Base-by-base conservation (phyloP, 2,113 vertebrate species). In the Mesocricetus auratus region DNA sequence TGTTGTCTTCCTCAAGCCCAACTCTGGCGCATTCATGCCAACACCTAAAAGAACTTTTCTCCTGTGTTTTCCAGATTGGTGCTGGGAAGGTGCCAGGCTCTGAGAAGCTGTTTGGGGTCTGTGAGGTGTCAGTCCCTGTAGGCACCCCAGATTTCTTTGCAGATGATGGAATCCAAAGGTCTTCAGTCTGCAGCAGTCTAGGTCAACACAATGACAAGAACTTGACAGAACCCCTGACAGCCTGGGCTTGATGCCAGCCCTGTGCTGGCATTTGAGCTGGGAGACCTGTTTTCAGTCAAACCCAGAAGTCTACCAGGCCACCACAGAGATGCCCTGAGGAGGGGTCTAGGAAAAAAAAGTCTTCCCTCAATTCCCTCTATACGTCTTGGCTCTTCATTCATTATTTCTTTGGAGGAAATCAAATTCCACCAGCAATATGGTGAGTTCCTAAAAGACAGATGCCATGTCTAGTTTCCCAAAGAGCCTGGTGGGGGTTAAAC, bases 241-340 rank as follows among this genome's bases (percentile, higher is more conserved):
- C 60, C 89, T 95, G 92, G 97, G 97, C 97, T 81, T 75, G 68
- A 95, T 94, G 96, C 96, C 96, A 97, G 64, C 69, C 93, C 73
- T 53, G 3, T 10, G 56, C 10, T 74, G 90, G 90, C 89, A 91
- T 89, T 66, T 96, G 86, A 97, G 95, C 68, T 24, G 68, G 60
- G 83, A 92, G 86, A 91, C 95, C 91, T 97, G 94, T 97, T 97
- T 97, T 92, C 93, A 91, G 79, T 97, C 90, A 96, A 77, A 96
- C 36, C 75, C 68, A 93, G n/a, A 96, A 96, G 66, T 96, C 91
- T 64, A 93, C 29, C 93, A 81, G 89, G 90, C 42, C 86, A 94
- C 47, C 62, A 50, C 10, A 94, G 42, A 89, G 45, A 50, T 33
- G 92, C 29, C 77, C n/a, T 33, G 75, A 58, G 66, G 86, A 96